phyloP scores from a whole-genome alignment of 1,140 invertebrate genomes.

The Drosophila bifasciata region DNA sequence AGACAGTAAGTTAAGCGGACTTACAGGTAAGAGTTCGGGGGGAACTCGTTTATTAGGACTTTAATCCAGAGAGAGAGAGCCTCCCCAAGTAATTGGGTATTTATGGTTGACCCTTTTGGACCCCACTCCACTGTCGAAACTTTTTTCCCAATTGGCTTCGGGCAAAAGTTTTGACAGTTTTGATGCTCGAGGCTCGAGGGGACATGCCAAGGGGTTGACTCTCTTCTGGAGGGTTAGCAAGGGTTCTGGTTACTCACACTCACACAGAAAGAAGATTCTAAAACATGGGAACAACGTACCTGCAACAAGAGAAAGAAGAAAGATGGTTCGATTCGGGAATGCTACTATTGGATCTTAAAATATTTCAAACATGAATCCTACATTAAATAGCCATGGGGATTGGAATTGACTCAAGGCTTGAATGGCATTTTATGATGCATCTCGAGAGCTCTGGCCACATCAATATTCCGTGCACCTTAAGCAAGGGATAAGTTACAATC shows the following conservation, averaged over 20 bases:
- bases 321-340: not conserved
- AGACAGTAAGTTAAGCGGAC: slow-evolving; percentile 63
- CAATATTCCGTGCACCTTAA: slow-evolving; percentile 28
- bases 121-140: slow-evolving; percentile 29
- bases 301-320: slow-evolving; percentile 38
- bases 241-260: slow-evolving; percentile 37
- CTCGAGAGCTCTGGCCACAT: not conserved
- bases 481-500: slow-evolving; percentile 37
- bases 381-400: no score
- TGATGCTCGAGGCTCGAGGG: slow-evolving; percentile 1
- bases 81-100: slow-evolving; percentile 74
- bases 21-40: slow-evolving; percentile 53
- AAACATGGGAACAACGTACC: slow-evolving; percentile 25
- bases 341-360: no score
- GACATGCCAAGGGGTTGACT: not conserved
- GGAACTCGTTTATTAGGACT: slow-evolving; percentile 71
- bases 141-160: slow-evolving; percentile 70
- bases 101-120: slow-evolving; percentile 65
- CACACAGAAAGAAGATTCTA: not conserved
- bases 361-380: no score
- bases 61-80: slow-evolving; percentile 44
- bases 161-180: slow-evolving; percentile 62
- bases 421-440: slow-evolving; percentile 29
- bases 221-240: slow-evolving; percentile 2
- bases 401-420: not conserved